A percentile compares a stretch with the other conserved stretches of the same genome.
Conservation (phyloP, 2,113 vertebrate species). For the Tricholaema leucomelas region DNA sequence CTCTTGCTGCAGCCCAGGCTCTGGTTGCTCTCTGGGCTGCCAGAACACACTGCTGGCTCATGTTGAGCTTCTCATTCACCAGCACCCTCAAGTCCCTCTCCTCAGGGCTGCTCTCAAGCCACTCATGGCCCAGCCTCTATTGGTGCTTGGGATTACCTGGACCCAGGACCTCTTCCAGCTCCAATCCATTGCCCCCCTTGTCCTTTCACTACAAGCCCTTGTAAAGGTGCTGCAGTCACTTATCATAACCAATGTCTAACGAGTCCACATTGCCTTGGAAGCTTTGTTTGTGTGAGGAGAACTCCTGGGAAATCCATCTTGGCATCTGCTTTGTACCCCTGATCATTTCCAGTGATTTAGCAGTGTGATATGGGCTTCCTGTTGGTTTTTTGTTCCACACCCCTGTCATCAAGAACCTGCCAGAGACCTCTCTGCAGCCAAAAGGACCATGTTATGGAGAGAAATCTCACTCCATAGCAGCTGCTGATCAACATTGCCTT, state of each 20-base stretch:
- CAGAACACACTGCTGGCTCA: no score
- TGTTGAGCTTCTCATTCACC: no score
- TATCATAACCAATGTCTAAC: not conserved
- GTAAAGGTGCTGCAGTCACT: not conserved
- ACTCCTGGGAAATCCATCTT: not conserved
- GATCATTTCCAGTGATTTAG: not conserved
- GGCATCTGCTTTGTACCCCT: not conserved
- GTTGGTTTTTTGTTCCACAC: not conserved
- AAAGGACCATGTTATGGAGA: not conserved
- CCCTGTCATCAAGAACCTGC: not conserved
- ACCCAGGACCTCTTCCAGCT: no score
- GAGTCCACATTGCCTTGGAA: not conserved
- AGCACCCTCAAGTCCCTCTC: no score
- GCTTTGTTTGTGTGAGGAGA: not conserved
- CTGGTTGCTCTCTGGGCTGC: no score
- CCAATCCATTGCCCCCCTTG: no score
- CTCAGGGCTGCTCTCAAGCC: no score
- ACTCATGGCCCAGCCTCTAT: no score
- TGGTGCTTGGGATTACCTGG: no score
- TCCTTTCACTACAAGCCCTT: no score
- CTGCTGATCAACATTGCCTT: not conserved
- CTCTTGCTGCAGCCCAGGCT: no score
- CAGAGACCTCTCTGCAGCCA: not conserved
- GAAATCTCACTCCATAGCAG: not conserved
- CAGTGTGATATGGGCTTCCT: not conserved